Evolutionary conservation across 1,140 invertebrate genomes (phyloP), one percentile per base, ranked within the genome.

Genomic region (Conopomorpha cramerella): DNA sequence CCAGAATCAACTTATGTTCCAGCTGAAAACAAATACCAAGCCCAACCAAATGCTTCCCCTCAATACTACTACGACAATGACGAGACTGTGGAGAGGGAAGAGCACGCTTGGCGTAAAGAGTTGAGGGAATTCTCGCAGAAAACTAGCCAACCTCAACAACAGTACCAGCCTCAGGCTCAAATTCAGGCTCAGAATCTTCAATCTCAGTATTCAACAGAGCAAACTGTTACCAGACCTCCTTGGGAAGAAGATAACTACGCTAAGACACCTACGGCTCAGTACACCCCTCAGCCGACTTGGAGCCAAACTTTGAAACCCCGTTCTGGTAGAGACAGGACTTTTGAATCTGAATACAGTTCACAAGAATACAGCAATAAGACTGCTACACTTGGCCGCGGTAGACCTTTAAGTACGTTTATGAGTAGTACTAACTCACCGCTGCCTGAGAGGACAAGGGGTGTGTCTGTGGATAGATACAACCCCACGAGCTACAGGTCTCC

Each of bases 61-160:
- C 55, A 68, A 34, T 76, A 65, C 39, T 76, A 76, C 33, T 76
- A 67, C 27, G 70, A 76, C 36, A 72, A 76, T 34, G 64, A 63
- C 34, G 70, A 76, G 31, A 54, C 62, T 8, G 19, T 36, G 1
- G 66, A 70, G 40, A 39, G 45, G 7, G 52, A 63, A 1, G 77
- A 79, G 36, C 77, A 59, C 12, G 60, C 74, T 39, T 79, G 73
- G 77, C 56, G 73, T 14, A 76, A 62, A 38, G 77, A 79, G 42
- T 49, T 79, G 7, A 53, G 77, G 46, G 77, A 79, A 46, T 72
- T 77, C 31, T 71, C 70, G 13, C 66, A 76, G 39, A 70, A 71
- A 18, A 60, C 64, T 1, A 47, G 50, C 34, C 54, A 67, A 35
- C 59, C 12, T 16, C 8, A 35, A 2, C 12, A 26, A 8, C 19